Evolutionary conservation across 2,113 vertebrate genomes (phyloP).

Genomic region (Aviceda subcristata): DNA sequence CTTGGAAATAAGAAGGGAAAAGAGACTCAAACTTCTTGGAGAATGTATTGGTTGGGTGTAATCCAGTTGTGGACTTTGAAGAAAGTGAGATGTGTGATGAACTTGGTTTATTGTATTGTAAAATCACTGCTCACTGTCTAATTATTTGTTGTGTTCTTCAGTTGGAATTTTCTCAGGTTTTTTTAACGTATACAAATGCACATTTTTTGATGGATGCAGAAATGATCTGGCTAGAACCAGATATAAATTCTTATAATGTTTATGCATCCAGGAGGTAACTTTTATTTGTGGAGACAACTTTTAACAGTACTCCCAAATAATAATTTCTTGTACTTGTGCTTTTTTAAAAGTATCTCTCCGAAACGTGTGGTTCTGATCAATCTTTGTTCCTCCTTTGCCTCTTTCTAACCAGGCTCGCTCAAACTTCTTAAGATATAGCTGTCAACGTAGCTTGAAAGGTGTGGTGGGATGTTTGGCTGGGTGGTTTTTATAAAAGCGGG

Average conservation of each 20-base stretch:
- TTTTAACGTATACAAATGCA: neutral
- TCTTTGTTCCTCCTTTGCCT: neutral
- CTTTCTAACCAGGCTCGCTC: neutral
- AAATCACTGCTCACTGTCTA: neutral
- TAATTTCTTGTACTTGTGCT: neutral
- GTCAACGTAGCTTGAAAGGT: neutral
- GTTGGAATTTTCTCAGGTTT: neutral
- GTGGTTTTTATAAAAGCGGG: neutral
- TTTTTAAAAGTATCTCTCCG: neutral
- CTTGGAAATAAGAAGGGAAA: neutral
- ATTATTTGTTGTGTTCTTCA: neutral
- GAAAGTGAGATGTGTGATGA: neutral
- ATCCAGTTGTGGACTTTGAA: neutral
- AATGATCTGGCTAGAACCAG: neutral
- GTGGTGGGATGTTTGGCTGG: neutral
- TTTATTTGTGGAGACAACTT: neutral
- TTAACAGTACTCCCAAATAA: neutral
- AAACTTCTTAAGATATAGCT: neutral
- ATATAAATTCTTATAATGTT: neutral
- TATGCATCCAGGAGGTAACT: neutral
- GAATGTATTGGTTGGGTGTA: fast-evolving
- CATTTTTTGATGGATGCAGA: neutral
- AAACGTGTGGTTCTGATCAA: neutral
- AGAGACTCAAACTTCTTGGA: neutral
- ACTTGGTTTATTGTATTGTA: neutral